These are phyloP conservation scores for Oscheius sp. DNA, from an alignment of 1,140 invertebrate species.

Conservation along the genomic window DNA sequence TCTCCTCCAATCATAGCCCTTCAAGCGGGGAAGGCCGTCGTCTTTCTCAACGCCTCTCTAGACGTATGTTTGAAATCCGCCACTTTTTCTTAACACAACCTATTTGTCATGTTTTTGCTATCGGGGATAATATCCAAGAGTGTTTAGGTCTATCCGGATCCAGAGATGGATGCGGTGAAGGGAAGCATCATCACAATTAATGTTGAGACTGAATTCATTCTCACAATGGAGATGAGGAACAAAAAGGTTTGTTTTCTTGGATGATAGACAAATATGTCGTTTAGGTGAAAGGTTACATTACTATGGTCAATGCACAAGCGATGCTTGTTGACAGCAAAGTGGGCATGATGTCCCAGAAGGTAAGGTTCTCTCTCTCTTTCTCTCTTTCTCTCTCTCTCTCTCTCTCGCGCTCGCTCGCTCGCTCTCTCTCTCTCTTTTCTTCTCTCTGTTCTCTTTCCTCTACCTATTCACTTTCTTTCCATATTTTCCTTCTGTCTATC, in stretches of 20 bases:
- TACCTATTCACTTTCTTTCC: too few relatives aligned
- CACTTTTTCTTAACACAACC: neutral
- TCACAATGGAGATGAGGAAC: slow-evolving; percentile 44
- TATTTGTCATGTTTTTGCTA: too few relatives aligned
- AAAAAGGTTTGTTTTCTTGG: slow-evolving; percentile 8
- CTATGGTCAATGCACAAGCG: slow-evolving; percentile 47
- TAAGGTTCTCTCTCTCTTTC: slow-evolving; percentile 28
- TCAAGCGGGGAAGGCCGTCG: slow-evolving; percentile 30
- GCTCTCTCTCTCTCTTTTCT: too few relatives aligned
- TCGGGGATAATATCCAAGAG: too few relatives aligned
- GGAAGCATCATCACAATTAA: slow-evolving; percentile 34
- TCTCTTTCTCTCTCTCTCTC: too few relatives aligned
- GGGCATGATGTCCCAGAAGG: slow-evolving; percentile 47
- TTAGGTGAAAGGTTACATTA: slow-evolving; percentile 44
- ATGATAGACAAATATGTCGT: neutral
- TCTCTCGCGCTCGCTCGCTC: too few relatives aligned
- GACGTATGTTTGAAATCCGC: neutral
- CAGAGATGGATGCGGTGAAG: slow-evolving; percentile 23
- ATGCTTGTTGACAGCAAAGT: slow-evolving; percentile 44
- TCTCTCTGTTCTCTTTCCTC: too few relatives aligned
- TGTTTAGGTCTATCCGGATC: slow-evolving; percentile 19
- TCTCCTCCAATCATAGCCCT: slow-evolving; percentile 40
- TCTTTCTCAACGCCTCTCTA: slow-evolving; percentile 40
- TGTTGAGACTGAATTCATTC: slow-evolving; percentile 43
- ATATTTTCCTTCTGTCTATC: too few relatives aligned